A percentile compares a stretch with the other conserved stretches of the same genome.
phyloP scores from a whole-genome alignment of 2,797 vertebrate genomes.

The Steatocranus sp. region DNA sequence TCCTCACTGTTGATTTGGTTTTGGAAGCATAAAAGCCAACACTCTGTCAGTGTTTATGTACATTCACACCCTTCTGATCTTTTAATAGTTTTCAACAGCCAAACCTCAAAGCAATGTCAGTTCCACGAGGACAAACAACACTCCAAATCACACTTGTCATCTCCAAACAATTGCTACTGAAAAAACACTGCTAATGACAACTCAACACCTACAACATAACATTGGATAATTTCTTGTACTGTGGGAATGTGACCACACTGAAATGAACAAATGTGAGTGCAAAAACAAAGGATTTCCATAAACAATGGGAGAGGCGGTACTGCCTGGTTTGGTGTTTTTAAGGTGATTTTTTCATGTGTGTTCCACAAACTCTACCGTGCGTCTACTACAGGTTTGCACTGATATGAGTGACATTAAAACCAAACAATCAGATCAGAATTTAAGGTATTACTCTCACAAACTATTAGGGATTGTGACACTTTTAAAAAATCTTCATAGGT shows the following conservation, averaged over 20 bases:
- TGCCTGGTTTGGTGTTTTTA: neutral
- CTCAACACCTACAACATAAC: neutral
- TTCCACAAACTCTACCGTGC: neutral
- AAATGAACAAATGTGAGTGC: neutral
- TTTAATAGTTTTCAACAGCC: conserved; percentile 19
- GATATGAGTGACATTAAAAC: neutral
- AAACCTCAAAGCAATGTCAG: conserved; percentile 2
- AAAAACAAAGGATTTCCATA: neutral
- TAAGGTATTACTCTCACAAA: neutral
- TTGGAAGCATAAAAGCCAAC: conserved; percentile 3
- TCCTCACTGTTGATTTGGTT: neutral
- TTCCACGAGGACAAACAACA: conserved; percentile 21
- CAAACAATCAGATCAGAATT: neutral
- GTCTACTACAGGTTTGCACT: neutral
- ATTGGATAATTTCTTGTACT: conserved; percentile 1
- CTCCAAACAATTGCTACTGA: conserved; percentile 6
- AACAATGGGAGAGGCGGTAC: neutral
- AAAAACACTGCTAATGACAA: conserved; percentile 17
- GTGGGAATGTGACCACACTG: neutral
- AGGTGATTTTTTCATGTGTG: neutral
- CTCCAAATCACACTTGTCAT: conserved; percentile 30
- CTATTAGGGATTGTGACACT: neutral
- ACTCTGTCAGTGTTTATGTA: conserved; percentile 9
- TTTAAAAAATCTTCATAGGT: fast-evolving
- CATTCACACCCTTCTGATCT: conserved; percentile 17